These are phyloP conservation scores for Vultur gryphus DNA, from an alignment of 2,797 vertebrate species.

Conservation along the genomic window DNA sequence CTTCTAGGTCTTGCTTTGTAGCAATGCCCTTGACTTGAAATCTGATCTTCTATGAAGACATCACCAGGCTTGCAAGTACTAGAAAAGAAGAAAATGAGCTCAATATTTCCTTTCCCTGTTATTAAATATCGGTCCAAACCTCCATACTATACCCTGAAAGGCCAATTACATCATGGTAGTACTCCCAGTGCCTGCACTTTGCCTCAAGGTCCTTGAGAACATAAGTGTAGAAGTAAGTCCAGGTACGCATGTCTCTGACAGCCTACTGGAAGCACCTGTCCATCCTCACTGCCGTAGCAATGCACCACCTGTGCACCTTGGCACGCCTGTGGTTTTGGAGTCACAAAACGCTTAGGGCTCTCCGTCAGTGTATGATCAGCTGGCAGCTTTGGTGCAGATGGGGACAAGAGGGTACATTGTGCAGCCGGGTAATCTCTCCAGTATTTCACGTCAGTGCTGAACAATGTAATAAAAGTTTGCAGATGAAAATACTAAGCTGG, in stretches of 20 bases:
- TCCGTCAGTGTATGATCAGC: background rate
- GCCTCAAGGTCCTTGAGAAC: background rate
- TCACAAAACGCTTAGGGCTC: background rate
- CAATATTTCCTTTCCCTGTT: background rate
- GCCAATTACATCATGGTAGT: background rate
- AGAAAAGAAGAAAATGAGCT: background rate
- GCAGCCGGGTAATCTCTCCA: constrained; percentile 6
- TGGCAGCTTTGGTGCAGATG: constrained; percentile 1
- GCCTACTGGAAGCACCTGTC: background rate
- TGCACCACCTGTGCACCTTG: background rate
- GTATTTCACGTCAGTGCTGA: constrained; percentile 56
- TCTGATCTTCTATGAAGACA: background rate
- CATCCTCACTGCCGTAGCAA: accelerated
- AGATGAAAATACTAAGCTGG: constrained; percentile 66
- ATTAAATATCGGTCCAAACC: background rate
- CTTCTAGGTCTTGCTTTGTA: background rate
- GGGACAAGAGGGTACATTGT: constrained; percentile 19
- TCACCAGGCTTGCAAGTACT: background rate
- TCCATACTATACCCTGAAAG: background rate
- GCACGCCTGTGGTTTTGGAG: background rate
- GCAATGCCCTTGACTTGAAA: background rate
- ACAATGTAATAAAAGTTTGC: constrained; percentile 66
- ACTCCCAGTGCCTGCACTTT: background rate
- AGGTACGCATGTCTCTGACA: background rate
- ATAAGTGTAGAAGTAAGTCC: background rate